Evolutionary conservation across 2,797 vertebrate species (phyloP).

Genomic region (Amniataba percoides): DNA sequence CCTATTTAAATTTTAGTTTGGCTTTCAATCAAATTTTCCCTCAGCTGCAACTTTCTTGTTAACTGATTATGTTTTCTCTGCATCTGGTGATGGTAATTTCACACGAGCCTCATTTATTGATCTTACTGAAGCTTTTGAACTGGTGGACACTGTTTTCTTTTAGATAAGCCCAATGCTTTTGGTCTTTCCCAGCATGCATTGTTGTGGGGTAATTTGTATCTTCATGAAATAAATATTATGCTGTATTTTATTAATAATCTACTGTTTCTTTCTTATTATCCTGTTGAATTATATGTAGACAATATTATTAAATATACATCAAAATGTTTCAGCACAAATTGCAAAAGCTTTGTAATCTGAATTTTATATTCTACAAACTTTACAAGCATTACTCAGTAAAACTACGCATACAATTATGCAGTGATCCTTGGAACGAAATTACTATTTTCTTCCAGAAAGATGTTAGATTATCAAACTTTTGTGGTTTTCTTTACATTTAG

Average conservation of each 20-base stretch:
- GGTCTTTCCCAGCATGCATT: neutral
- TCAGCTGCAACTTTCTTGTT: too few relatives aligned
- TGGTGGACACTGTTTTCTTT: neutral
- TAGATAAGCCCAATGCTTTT: neutral
- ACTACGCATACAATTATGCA: neutral
- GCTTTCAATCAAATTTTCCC: neutral
- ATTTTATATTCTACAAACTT: neutral
- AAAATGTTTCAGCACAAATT: neutral
- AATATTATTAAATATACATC: neutral
- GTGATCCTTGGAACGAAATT: neutral
- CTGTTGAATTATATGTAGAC: neutral
- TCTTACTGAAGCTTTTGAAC: neutral
- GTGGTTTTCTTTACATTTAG: neutral
- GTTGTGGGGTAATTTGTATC: neutral
- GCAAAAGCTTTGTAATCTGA: neutral
- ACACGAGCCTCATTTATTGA: neutral
- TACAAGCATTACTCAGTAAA: neutral
- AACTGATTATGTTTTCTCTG: neutral
- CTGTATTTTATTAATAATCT: neutral
- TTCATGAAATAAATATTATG: neutral
- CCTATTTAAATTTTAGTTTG: neutral
- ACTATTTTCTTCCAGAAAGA: neutral
- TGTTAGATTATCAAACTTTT: neutral
- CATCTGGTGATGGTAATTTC: neutral
- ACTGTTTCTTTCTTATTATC: neutral